Percentiles rank a stretch among this genome's conserved stretches.
Evolutionary conservation across 2,888 invertebrate species (phyloP).

Genomic region (Lamproptera curius): DNA sequence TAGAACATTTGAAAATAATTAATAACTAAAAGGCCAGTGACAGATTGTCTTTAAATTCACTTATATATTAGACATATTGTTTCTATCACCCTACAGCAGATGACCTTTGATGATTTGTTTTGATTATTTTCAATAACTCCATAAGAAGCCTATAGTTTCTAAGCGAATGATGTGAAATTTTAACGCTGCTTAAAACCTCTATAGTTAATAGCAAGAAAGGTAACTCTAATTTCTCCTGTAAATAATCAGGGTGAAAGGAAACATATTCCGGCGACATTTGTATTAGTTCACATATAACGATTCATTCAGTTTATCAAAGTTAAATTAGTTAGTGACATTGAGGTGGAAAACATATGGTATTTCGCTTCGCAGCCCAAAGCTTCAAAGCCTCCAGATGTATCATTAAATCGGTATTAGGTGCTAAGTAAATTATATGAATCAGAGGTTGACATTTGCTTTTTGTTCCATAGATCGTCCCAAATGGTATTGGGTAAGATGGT

Average conservation of each 20-base stretch:
- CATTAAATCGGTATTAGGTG: slow-evolving; percentile 64
- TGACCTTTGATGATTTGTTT: too few relatives aligned
- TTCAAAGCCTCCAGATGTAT: slow-evolving; percentile 37
- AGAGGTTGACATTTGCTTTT: slow-evolving; percentile 20
- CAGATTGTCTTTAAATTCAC: too few relatives aligned
- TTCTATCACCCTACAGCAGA: too few relatives aligned
- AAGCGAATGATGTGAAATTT: too few relatives aligned
- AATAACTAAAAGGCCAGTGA: too few relatives aligned
- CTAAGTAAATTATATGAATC: slow-evolving; percentile 61
- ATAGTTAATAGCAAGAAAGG: too few relatives aligned
- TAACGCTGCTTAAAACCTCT: too few relatives aligned
- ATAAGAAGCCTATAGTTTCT: too few relatives aligned
- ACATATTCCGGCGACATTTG: slow-evolving; percentile 33
- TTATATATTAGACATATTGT: too few relatives aligned
- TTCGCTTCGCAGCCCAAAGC: slow-evolving; percentile 45
- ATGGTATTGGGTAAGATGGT: slow-evolving; percentile 10
- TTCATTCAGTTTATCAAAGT: slow-evolving; percentile 65
- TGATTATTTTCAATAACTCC: too few relatives aligned
- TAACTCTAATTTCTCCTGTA: neutral
- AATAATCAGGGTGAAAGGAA: too few relatives aligned
- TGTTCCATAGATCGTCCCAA: slow-evolving; percentile 10
- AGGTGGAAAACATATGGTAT: slow-evolving; percentile 63
- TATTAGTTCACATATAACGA: slow-evolving; percentile 38
- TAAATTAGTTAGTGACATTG: slow-evolving; percentile 67
- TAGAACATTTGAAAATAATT: too few relatives aligned